Evolutionary conservation across 2,888 invertebrate species (phyloP).

Genomic region (Phrixothrix hirtus): DNA sequence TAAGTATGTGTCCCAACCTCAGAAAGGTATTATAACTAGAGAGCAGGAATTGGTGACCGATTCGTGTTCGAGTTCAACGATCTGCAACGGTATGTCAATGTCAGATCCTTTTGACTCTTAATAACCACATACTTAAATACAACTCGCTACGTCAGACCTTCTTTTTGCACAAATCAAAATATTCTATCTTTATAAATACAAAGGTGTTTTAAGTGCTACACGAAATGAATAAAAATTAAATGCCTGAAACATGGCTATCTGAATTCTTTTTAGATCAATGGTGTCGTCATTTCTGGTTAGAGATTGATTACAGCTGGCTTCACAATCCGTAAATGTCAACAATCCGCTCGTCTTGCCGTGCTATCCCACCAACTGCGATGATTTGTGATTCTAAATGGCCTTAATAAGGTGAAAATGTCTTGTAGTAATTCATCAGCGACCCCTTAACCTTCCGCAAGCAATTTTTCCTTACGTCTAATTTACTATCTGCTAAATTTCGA

Average conservation of each 20-base stretch:
- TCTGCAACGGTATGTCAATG: slow-evolving; percentile 35
- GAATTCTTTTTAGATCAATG: too few relatives aligned
- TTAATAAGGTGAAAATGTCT: slow-evolving; percentile 19
- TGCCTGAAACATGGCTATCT: too few relatives aligned
- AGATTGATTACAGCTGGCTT: slow-evolving; percentile 34
- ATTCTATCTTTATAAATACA: too few relatives aligned
- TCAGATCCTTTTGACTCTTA: slow-evolving; percentile 17
- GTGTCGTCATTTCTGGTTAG: too few relatives aligned
- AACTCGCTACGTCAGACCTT: too few relatives aligned
- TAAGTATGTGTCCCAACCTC: slow-evolving; percentile 6
- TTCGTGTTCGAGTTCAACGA: slow-evolving; percentile 34
- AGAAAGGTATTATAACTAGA: slow-evolving; percentile 7
- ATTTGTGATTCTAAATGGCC: slow-evolving; percentile 20
- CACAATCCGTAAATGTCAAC: slow-evolving; percentile 36
- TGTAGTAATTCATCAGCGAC: slow-evolving; percentile 9
- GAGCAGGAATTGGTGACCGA: slow-evolving; percentile 30
- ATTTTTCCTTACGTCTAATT: too few relatives aligned
- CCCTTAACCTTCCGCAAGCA: not conserved
- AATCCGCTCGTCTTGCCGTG: slow-evolving; percentile 25
- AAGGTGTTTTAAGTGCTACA: too few relatives aligned
- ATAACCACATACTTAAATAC: slow-evolving; percentile 21
- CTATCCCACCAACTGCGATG: slow-evolving; percentile 18
- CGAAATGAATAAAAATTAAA: too few relatives aligned
- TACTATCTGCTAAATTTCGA: too few relatives aligned
- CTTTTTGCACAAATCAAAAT: too few relatives aligned